Evolutionary conservation across 2,797 vertebrate species (phyloP), one percentile per base, ranked within the genome.

Genomic region (Prunella strophiata): DNA sequence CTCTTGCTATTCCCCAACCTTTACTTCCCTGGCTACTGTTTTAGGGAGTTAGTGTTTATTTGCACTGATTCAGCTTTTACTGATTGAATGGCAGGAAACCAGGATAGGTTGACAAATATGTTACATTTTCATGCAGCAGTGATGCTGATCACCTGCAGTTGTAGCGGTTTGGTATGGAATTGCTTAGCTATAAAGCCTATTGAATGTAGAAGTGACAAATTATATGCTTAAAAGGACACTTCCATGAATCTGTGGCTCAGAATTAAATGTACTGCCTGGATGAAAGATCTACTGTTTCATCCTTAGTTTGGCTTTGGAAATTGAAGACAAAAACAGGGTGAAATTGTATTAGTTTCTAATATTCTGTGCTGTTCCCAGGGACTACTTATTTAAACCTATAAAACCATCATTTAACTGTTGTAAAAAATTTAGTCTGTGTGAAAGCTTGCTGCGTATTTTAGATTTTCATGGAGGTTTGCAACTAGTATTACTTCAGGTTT

Each of bases 1-100:
- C 15, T 63, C 43, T 83, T 3, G 1, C 45, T 29, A 0, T 61
- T 17, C 3, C 9, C 4, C 26, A 47, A 0, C 16, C 16, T 36
- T 77, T 57, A 13, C 15, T 58, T 75, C 21, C 57, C n/a, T 82
- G 59, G 8, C 30, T 84, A 9, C 13, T 80, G 13, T 91, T 89
- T 47, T 18, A 67, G 23, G 50, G 34, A 45, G 5, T 70, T 78
- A 21, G 4, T 63, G 9, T 79, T 59, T 59, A 45, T 87, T 74
- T 54, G 40, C 4, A 1, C 30, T 68, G 55, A 52, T 42, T 86
- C 15, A 36, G 16, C 27, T 77, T 38, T 85, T 71, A 29, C 17
- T 54, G 21, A 16, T 13, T 32, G 40, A 86, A 61, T 68, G 36
- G 18, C 47, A 71, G 51, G 68, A 79, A 71, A 32, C 48, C 30